Conservation (phyloP, 2,113 vertebrate species). For the Pseudonaja textilis region DNA sequence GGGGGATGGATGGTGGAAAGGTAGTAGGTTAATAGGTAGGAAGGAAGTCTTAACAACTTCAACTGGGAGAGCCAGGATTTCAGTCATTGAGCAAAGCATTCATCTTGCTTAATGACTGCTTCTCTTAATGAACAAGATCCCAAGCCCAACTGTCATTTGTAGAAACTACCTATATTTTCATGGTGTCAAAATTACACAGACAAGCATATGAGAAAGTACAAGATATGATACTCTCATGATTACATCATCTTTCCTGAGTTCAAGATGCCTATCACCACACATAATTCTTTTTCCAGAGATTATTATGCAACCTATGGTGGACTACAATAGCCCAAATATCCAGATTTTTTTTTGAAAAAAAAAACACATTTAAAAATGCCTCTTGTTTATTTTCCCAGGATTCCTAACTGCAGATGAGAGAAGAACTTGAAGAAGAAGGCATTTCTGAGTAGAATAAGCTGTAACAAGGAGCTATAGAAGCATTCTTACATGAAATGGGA, state of each 20-base stretch:
- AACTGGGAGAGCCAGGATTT: not conserved
- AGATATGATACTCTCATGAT: not conserved
- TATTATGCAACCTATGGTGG: not conserved
- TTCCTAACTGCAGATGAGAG: not conserved
- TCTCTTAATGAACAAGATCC: not conserved
- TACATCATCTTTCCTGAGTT: not conserved
- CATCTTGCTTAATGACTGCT: too few species aligned
- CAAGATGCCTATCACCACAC: not conserved
- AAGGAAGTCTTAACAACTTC: not conserved
- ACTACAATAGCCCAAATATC: not conserved
- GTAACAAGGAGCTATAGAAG: not conserved
- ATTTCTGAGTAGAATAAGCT: constrained; percentile 7
- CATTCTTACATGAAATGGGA: constrained; percentile 21
- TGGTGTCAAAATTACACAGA: not conserved
- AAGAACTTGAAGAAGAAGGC: not conserved
- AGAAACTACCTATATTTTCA: not conserved
- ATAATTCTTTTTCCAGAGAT: too few species aligned
- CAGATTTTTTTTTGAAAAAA: not conserved
- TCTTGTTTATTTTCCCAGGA: too few species aligned
- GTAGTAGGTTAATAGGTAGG: not conserved
- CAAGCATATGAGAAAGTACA: not conserved
- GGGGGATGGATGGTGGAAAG: not conserved
- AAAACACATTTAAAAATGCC: not conserved
- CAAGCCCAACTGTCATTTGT: not conserved
- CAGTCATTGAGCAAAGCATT: not conserved